Percentiles rank a stretch among this genome's conserved stretches.
phyloP scores from a whole-genome alignment of 2,888 invertebrate genomes.

The Bursaphelenchus okinawaensis region DNA sequence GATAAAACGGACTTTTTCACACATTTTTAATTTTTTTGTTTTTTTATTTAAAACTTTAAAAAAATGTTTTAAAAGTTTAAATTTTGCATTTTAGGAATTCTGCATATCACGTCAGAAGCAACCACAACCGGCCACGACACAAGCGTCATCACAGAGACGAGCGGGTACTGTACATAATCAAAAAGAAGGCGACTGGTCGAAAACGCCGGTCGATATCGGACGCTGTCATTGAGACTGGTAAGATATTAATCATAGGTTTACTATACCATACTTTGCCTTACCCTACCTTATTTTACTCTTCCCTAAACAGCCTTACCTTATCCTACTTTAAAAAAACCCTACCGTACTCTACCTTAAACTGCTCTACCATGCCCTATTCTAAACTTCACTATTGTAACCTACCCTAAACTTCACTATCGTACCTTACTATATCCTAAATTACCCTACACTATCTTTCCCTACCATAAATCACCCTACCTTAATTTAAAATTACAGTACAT shows the following conservation, averaged over 20 bases:
- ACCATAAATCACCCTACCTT: no score
- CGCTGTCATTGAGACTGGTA: constrained; percentile 32
- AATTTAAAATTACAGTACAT: constrained; percentile 1
- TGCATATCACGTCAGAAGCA: background rate
- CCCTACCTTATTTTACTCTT: no score
- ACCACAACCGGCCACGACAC: background rate
- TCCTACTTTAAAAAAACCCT: no score
- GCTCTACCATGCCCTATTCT: no score
- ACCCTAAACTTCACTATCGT: no score
- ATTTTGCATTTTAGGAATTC: background rate
- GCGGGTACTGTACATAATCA: background rate
- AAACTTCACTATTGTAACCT: no score
- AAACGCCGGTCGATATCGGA: constrained; percentile 24
- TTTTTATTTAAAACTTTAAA: background rate
- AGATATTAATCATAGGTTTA: no score
- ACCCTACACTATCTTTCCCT: no score
- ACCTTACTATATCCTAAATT: no score
- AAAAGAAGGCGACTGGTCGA: background rate
- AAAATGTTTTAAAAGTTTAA: background rate
- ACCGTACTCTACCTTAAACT: no score
- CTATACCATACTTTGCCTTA: no score
- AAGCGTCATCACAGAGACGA: background rate
- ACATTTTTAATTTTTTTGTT: background rate
- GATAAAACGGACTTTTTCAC: background rate
- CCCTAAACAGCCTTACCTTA: no score